Base-by-base conservation (phyloP, 2,797 vertebrate genomes). In the Hoplostethus mediterraneus region DNA sequence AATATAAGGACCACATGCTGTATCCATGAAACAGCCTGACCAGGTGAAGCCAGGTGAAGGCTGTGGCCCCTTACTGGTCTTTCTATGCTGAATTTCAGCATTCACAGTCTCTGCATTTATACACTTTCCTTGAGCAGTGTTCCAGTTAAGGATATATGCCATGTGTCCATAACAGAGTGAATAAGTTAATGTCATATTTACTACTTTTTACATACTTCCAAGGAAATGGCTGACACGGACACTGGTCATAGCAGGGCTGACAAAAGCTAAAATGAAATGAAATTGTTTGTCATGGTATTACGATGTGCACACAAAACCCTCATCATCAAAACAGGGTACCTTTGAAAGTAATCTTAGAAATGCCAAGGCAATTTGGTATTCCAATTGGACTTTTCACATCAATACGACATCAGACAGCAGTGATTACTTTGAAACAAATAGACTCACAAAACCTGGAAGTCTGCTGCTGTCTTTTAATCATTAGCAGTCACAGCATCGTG, bases 371-470 rank as follows among this genome's bases (percentile, higher is more conserved):
- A 42, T 8, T 55, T 59, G 45, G 21, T 9, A 52, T 2, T 14
- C 30, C 16, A 4, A 12, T 33, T 38, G n/a, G 38, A 64, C 8
- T 28, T 63, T 56, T 63, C 28, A 66, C 49, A 59, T 65, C 13
- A 63, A 71, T 1, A 30, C 10, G 44, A 57, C 25, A 49, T 49
- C 2, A 9, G 6, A 71, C 47, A 51, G 47, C 61, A 71, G 51
- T 36, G 1, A 63, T 7, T 45, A 31, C 10, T 44, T 56, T 6
- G 45, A 64, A 44, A 75, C 53, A 78, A 56, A 30, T 3, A 68
- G 28, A 40, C 47, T 8, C 25, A 65, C 4, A 80, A 75, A 75
- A 25, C 65, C 38, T 42, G 21, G 42, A 80, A 69, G 77, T 70
- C 47, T 60, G 59, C 61, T 58, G 31, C 44, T 55, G 21, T 73